These are phyloP conservation scores for Cheirogaleus major DNA, from an alignment of 2,797 vertebrate species.

Conservation along the genomic window DNA sequence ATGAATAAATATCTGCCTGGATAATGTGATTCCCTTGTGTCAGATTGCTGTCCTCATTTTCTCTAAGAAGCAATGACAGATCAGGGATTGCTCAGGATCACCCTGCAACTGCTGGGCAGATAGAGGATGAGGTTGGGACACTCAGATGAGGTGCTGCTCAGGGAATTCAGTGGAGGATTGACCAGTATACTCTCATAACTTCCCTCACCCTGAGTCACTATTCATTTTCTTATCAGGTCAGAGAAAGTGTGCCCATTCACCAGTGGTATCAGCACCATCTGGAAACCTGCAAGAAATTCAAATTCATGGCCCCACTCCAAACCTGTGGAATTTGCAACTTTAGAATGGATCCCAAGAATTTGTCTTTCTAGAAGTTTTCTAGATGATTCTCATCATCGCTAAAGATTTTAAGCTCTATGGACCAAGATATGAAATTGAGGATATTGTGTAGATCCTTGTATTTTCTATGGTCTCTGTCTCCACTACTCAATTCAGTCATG, in stretches of 20 bases:
- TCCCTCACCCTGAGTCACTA: not conserved
- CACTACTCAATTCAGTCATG: not conserved
- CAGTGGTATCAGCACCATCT: not conserved
- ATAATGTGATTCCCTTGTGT: not conserved
- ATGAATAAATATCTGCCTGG: slow-evolving; percentile 38
- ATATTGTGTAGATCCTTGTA: not conserved
- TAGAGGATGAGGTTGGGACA: accelerated
- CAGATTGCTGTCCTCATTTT: not conserved
- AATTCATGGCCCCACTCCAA: not conserved
- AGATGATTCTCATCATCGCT: not conserved
- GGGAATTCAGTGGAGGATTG: not conserved
- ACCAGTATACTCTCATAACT: too few relatives aligned
- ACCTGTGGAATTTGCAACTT: not conserved
- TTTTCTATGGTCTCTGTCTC: not conserved
- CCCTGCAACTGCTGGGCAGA: not conserved
- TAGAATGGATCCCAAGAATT: not conserved
- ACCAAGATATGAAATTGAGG: not conserved
- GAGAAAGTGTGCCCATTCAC: not conserved
- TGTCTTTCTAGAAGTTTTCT: not conserved
- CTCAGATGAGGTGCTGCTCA: not conserved
- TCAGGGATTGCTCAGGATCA: not conserved
- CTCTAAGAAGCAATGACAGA: not conserved
- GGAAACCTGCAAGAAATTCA: not conserved
- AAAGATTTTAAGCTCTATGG: not conserved
- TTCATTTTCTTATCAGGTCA: not conserved